A percentile compares a stretch with the other conserved stretches of the same genome.
These are phyloP conservation scores for Heteractis magnifica DNA, from an alignment of 92 coral and sea anemone genomes.

Conservation along the genomic window DNA sequence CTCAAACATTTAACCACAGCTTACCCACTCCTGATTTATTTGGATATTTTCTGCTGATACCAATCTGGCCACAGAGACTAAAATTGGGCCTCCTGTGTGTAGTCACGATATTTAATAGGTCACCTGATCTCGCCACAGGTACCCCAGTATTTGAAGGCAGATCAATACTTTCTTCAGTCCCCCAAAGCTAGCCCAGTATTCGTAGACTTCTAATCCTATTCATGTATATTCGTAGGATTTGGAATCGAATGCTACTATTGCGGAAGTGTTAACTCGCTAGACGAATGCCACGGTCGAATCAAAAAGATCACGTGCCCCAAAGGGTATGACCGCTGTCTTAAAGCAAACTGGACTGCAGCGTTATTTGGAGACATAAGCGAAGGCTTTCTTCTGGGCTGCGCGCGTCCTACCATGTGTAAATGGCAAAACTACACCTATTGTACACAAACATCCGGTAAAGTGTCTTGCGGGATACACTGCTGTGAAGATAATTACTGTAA, in stretches of 20 bases:
- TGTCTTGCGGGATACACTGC: slow-evolving; percentile 38
- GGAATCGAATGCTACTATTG: slow-evolving; percentile 27
- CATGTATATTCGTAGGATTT: background rate
- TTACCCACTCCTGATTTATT: too few relatives aligned
- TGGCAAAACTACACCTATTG: slow-evolving; percentile 36
- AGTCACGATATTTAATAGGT: too few relatives aligned
- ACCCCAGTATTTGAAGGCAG: too few relatives aligned
- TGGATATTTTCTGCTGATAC: too few relatives aligned
- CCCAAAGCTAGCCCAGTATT: too few relatives aligned
- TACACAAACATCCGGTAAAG: slow-evolving; percentile 29
- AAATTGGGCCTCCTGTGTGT: too few relatives aligned
- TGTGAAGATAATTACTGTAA: slow-evolving; percentile 35
- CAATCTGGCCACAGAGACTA: too few relatives aligned
- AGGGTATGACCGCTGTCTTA: slow-evolving; percentile 35
- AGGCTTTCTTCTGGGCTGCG: slow-evolving; percentile 37
- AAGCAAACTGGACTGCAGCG: slow-evolving; percentile 44
- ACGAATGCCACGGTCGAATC: slow-evolving; percentile 46
- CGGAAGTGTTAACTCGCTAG: slow-evolving; percentile 37
- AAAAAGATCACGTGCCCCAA: slow-evolving; percentile 24
- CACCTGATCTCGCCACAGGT: too few relatives aligned
- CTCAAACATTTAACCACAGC: too few relatives aligned
- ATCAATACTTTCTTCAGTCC: too few relatives aligned
- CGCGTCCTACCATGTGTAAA: slow-evolving; percentile 30
- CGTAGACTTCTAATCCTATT: background rate
- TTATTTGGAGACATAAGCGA: slow-evolving; percentile 40